phyloP scores from a whole-genome alignment of 2,888 invertebrate genomes.

The Eupelmus urozonus region DNA sequence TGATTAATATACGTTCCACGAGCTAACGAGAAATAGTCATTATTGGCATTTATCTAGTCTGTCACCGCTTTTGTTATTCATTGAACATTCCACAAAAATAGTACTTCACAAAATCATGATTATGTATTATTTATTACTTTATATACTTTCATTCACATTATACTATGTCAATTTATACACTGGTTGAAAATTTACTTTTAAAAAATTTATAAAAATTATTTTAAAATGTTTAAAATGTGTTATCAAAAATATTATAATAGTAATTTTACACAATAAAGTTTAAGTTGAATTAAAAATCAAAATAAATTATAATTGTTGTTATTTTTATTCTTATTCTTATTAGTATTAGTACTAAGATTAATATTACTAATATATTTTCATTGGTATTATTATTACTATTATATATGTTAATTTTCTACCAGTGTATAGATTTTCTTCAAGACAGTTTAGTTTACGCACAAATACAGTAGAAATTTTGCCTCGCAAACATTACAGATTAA shows the following conservation, averaged over 20 bases:
- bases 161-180: constrained; percentile 47
- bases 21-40: constrained; percentile 49
- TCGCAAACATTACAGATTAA: constrained; percentile 43
- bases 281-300: constrained; percentile 24
- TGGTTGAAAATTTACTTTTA: constrained; percentile 41
- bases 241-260: constrained; percentile 50
- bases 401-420: constrained; percentile 38
- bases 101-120: constrained; percentile 53
- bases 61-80: constrained; percentile 49
- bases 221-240: constrained; percentile 18
- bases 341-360: constrained; percentile 13
- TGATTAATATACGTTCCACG: constrained; percentile 55
- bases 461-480: constrained; percentile 49
- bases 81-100: constrained; percentile 55
- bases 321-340: constrained; percentile 23
- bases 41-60: constrained; percentile 59
- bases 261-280: constrained; percentile 42
- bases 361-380: no score
- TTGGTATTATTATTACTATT: constrained; percentile 8
- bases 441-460: constrained; percentile 37
- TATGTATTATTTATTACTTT: constrained; percentile 58
- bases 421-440: constrained; percentile 47
- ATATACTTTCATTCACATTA: constrained; percentile 49
- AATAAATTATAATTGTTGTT: constrained; percentile 33
- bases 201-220: constrained; percentile 27